Percentiles rank a stretch among this genome's conserved stretches.
phyloP scores from a whole-genome alignment of 2,797 vertebrate genomes.

The Hirundo rustica region DNA sequence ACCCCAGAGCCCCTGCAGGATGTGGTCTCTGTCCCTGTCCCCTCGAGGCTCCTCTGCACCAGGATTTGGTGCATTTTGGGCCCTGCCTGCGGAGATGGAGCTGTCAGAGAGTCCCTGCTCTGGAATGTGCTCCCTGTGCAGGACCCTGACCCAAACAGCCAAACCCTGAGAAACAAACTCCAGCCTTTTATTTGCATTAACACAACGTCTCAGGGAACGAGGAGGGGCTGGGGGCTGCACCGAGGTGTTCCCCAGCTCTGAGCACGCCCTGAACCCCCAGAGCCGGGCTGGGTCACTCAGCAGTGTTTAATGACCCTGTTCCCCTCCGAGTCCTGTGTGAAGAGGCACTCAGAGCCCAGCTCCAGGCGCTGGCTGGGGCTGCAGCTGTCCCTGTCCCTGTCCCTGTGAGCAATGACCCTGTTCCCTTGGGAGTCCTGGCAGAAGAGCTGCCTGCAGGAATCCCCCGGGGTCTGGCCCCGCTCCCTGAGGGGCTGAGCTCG shows the following conservation, averaged over 20 bases:
- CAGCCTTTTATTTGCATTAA: neutral
- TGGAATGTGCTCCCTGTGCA: neutral
- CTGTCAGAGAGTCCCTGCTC: neutral
- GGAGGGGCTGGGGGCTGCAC: neutral
- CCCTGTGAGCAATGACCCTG: slow-evolving; percentile 83
- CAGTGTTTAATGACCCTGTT: slow-evolving; percentile 90
- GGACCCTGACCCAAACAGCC: neutral
- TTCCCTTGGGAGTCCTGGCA: slow-evolving; percentile 90
- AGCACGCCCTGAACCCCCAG: neutral
- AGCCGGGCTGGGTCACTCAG: neutral
- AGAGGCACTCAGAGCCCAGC: slow-evolving; percentile 76
- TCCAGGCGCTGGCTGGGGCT: neutral
- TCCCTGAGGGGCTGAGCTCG: neutral
- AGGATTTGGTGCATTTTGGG: neutral
- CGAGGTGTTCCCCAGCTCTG: accelerated
- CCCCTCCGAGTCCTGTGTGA: slow-evolving; percentile 93
- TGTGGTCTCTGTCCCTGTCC: neutral
- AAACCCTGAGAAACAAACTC: neutral
- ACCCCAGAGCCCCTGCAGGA: neutral
- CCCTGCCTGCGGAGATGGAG: neutral
- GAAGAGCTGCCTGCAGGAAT: slow-evolving; percentile 76
- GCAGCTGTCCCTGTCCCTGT: slow-evolving; percentile 32
- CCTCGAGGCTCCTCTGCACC: neutral
- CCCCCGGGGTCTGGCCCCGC: neutral
- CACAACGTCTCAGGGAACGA: neutral